These are phyloP conservation scores for Tyria jacobaeae DNA, from an alignment of 2,888 invertebrate species.

Conservation along the genomic window DNA sequence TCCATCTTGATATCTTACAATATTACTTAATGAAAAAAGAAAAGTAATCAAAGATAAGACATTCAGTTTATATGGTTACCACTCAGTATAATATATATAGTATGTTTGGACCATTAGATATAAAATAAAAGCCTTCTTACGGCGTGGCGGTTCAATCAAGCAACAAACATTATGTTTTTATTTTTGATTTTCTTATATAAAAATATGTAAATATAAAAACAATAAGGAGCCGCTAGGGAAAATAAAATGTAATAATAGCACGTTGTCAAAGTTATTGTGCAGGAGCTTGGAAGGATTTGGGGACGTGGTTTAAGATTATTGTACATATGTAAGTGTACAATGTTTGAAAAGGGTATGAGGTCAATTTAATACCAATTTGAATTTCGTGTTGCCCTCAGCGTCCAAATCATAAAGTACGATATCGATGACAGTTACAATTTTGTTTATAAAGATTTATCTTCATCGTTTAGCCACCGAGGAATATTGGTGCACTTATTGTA, in stretches of 20 bases:
- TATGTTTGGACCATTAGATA: slow-evolving; percentile 34
- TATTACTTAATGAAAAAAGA: not conserved
- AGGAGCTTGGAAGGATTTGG: slow-evolving; percentile 69
- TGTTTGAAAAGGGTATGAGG: slow-evolving; percentile 70
- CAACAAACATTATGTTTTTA: slow-evolving; percentile 79
- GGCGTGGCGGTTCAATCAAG: slow-evolving; percentile 76
- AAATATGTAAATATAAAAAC: slow-evolving; percentile 82
- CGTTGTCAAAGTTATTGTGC: slow-evolving; percentile 70
- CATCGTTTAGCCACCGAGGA: slow-evolving; percentile 50
- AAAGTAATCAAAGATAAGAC: not conserved
- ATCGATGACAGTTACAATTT: slow-evolving; percentile 80
- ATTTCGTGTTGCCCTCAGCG: slow-evolving; percentile 68
- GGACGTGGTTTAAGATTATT: slow-evolving; percentile 62
- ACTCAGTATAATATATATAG: slow-evolving; percentile 38
- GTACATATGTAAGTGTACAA: slow-evolving; percentile 52
- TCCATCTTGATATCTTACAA: not conserved
- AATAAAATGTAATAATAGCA: slow-evolving; percentile 81
- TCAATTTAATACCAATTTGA: slow-evolving; percentile 74
- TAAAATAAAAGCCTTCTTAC: slow-evolving; percentile 65
- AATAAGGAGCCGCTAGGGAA: slow-evolving; percentile 77
- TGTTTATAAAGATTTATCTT: slow-evolving; percentile 79
- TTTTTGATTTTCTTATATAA: slow-evolving; percentile 78
- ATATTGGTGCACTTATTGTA: slow-evolving; percentile 48
- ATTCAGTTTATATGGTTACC: slow-evolving; percentile 8
- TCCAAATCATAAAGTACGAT: slow-evolving; percentile 77